These are phyloP conservation scores for Bombus superbus DNA, from an alignment of 1,140 invertebrate genomes.

Conservation along the genomic window DNA sequence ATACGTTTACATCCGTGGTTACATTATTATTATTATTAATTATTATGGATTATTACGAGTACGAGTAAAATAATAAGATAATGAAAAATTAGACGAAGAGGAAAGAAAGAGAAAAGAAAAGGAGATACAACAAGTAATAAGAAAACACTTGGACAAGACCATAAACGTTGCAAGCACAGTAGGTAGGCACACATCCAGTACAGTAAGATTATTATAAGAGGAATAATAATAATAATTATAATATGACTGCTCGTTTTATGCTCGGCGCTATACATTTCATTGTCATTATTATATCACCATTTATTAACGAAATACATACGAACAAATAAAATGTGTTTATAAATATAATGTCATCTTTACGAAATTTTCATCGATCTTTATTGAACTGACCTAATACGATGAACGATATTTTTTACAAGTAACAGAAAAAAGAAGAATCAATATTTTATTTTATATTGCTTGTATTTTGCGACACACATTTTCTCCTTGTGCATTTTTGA, in stretches of 20 bases:
- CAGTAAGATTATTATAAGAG: slow-evolving; percentile 76
- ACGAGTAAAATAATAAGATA: slow-evolving; percentile 56
- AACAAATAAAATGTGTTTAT: slow-evolving; percentile 82
- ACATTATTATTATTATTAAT: slow-evolving; percentile 70
- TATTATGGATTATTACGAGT: slow-evolving; percentile 71
- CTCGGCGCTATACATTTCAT: slow-evolving; percentile 82
- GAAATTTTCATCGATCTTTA: slow-evolving; percentile 51
- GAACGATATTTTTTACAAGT: background rate
- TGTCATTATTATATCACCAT: slow-evolving; percentile 82
- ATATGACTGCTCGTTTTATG: slow-evolving; percentile 81
- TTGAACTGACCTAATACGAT: slow-evolving; percentile 16
- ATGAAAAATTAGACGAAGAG: slow-evolving; percentile 58
- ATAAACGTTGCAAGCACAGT: slow-evolving; percentile 77
- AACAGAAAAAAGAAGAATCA: background rate
- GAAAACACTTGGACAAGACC: slow-evolving; percentile 72
- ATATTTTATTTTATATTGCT: slow-evolving; percentile 1
- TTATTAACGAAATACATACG: slow-evolving; percentile 81
- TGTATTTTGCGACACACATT: background rate
- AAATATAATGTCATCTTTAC: slow-evolving; percentile 75
- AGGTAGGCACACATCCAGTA: slow-evolving; percentile 78
- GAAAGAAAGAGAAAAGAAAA: background rate
- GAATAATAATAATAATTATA: slow-evolving; percentile 80
- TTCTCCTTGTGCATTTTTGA: background rate
- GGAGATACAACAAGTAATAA: background rate
- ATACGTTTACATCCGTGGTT: slow-evolving; percentile 77